Evolutionary conservation across 2,888 invertebrate genomes (phyloP).

Genomic region (Arge pagana): DNA sequence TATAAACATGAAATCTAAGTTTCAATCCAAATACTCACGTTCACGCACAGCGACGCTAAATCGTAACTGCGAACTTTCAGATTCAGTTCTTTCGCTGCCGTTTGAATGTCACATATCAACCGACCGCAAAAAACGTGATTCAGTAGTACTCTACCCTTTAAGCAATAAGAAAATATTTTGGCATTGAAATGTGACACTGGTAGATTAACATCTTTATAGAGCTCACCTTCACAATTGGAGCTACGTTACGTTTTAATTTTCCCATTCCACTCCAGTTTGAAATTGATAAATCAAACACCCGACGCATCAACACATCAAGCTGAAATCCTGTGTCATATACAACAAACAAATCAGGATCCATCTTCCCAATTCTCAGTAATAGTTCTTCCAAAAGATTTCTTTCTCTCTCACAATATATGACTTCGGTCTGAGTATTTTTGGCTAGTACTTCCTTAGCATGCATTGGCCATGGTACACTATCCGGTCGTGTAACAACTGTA

Average conservation of each 20-base stretch:
- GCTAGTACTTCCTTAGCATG: constrained; percentile 75
- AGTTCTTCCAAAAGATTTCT: constrained; percentile 84
- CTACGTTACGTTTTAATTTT: constrained; percentile 72
- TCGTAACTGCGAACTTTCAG: constrained; percentile 92
- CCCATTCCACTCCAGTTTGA: constrained; percentile 91
- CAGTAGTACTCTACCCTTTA: constrained; percentile 46
- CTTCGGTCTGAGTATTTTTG: constrained; percentile 72
- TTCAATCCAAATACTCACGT: constrained; percentile 54
- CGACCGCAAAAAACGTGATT: constrained; percentile 69
- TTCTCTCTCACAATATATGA: constrained; percentile 84
- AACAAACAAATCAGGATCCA: constrained; percentile 93
- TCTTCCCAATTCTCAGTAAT: constrained; percentile 80
- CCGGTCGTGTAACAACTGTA: constrained; percentile 81
- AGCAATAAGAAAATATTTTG: constrained; percentile 22
- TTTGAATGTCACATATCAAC: constrained; percentile 87
- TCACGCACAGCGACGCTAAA: constrained; percentile 77
- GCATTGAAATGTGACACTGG: no score
- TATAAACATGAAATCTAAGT: no score
- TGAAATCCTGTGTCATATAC: constrained; percentile 94
- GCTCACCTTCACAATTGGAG: constrained; percentile 51
- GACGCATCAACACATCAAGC: constrained; percentile 85
- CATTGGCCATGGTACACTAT: constrained; percentile 78
- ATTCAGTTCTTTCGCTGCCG: constrained; percentile 87
- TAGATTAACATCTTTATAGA: no score
- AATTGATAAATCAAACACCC: constrained; percentile 75